phyloP scores from a whole-genome alignment of 2,113 vertebrate genomes.

The Sander vitreus region DNA sequence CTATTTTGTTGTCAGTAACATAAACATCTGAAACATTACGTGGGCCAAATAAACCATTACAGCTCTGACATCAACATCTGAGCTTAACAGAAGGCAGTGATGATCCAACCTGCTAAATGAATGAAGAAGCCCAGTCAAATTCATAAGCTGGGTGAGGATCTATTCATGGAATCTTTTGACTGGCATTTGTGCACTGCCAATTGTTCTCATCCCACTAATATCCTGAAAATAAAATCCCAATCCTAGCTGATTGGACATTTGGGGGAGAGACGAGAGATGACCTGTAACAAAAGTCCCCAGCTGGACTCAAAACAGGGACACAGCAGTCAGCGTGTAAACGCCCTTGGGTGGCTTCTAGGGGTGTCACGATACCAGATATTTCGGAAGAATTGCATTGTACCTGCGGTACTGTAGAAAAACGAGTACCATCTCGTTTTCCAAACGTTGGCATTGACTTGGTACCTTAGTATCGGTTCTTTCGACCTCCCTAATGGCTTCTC shows the following conservation, averaged over 20 bases:
- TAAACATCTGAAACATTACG: background rate
- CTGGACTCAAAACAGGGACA: constrained; percentile 13
- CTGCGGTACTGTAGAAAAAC: no score
- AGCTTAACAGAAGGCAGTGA: background rate
- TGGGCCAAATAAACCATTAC: background rate
- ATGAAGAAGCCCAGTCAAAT: background rate
- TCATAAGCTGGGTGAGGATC: no score
- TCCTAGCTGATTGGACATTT: no score
- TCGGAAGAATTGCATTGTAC: no score
- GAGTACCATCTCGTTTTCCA: no score
- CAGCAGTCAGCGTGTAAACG: background rate
- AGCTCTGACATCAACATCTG: background rate
- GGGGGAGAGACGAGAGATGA: background rate
- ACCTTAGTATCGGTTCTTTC: no score
- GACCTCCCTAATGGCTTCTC: background rate
- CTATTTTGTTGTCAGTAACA: background rate
- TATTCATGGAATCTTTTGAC: no score
- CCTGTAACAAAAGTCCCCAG: background rate
- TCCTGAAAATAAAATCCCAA: no score
- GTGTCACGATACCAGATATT: no score
- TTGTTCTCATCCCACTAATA: no score
- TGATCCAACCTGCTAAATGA: background rate
- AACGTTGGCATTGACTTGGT: no score
- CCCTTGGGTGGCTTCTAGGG: background rate
- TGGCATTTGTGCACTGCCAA: no score